A percentile compares a stretch with the other conserved stretches of the same genome.
These are phyloP conservation scores for Drosophila engyochracea DNA, from an alignment of 2,888 invertebrate species.

Conservation along the genomic window DNA sequence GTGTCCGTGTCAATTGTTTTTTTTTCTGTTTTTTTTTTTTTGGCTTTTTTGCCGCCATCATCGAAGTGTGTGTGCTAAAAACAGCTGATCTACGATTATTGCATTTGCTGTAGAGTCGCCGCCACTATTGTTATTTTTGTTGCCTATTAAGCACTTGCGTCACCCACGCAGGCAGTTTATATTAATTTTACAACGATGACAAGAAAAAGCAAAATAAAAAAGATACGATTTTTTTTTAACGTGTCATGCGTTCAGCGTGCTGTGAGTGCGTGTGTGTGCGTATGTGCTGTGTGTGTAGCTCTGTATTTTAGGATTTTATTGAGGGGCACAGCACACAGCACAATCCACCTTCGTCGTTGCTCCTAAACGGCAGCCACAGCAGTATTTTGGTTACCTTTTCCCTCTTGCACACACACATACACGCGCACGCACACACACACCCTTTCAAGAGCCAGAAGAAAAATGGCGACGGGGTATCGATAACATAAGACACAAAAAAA, in stretches of 20 bases:
- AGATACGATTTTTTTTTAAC: conserved; percentile 41
- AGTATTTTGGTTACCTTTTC: conserved; percentile 78
- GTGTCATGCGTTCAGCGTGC: conserved; percentile 47
- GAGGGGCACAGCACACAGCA: conserved; percentile 22
- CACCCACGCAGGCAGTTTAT: conserved; percentile 56
- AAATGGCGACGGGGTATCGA: conserved; percentile 83
- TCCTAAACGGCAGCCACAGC: conserved; percentile 48
- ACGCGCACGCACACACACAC: conserved; percentile 51
- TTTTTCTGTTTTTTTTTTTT: conserved; percentile 16
- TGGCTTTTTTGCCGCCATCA: conserved; percentile 39
- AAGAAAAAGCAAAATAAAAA: conserved; percentile 18
- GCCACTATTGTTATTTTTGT: background rate
- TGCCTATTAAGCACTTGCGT: conserved; percentile 69
- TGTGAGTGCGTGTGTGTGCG: conserved; percentile 15
- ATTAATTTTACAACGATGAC: conserved; percentile 33
- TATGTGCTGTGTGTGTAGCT: conserved; percentile 13
- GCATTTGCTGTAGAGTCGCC: conserved; percentile 42
- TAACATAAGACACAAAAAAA: conserved; percentile 58
- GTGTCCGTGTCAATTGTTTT: conserved; percentile 16
- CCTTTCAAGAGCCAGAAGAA: conserved; percentile 70
- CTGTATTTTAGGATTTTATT: conserved; percentile 58
- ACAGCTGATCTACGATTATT: conserved; percentile 73
- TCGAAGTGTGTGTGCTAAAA: conserved; percentile 30
- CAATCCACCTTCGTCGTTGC: conserved; percentile 41
- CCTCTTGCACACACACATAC: conserved; percentile 47